phyloP scores from a whole-genome alignment of 2,888 invertebrate species.

The Podotricha telesiphe region DNA sequence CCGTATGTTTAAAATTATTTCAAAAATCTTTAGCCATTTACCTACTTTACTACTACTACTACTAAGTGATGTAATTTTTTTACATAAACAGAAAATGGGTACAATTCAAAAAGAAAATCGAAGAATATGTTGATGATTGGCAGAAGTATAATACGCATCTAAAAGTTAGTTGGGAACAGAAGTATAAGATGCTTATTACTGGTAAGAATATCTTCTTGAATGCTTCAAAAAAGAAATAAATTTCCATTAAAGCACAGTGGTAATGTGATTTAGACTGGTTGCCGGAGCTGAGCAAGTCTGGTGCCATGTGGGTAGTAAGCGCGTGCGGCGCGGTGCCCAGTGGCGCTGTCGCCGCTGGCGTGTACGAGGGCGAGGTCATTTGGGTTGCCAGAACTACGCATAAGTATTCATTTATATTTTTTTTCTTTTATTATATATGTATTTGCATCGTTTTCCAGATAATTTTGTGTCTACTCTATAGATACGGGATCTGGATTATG shows the following conservation, averaged over 20 bases:
- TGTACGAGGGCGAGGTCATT: constrained; percentile 60
- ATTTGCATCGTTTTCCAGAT: too few relatives aligned
- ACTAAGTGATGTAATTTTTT: not conserved
- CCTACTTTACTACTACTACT: not conserved
- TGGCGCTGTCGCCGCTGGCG: constrained; percentile 71
- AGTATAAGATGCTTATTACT: constrained; percentile 59
- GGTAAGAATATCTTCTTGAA: constrained; percentile 50
- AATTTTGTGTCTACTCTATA: too few relatives aligned
- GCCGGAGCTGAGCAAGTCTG: constrained; percentile 58
- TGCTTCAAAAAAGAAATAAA: not conserved
- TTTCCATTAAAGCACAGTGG: not conserved
- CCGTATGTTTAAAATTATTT: constrained; percentile 52
- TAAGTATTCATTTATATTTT: constrained; percentile 51
- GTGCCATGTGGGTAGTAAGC: constrained; percentile 75
- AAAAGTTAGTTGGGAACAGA: constrained; percentile 66
- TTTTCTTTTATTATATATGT: not conserved
- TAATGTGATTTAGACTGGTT: too few relatives aligned
- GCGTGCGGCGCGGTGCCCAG: constrained; percentile 75
- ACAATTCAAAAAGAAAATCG: constrained; percentile 62
- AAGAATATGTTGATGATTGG: constrained; percentile 66
- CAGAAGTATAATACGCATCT: constrained; percentile 63
- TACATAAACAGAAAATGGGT: constrained; percentile 60
- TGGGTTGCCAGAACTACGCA: constrained; percentile 75
- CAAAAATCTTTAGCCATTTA: too few relatives aligned
- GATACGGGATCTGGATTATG: too few relatives aligned